phyloP scores from a whole-genome alignment of 2,113 vertebrate genomes.

The Sakesphorus luctuosus region DNA sequence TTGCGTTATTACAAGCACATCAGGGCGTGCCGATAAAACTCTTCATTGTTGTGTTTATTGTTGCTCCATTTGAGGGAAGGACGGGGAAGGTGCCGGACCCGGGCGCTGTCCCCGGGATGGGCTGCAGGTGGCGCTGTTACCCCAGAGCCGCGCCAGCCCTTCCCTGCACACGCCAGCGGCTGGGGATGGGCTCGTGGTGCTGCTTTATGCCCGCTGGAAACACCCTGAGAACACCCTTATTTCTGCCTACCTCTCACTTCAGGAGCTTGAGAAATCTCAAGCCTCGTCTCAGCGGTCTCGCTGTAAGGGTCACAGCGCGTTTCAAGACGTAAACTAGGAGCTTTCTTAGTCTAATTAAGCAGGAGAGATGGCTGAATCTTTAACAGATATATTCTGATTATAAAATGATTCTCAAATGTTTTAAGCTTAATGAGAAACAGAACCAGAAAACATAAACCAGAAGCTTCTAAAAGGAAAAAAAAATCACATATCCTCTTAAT shows the following conservation, averaged over 20 bases:
- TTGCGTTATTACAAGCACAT: neutral
- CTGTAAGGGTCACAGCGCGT: neutral
- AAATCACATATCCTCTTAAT: neutral
- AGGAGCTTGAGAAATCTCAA: neutral
- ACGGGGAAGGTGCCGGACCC: neutral
- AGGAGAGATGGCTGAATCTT: neutral
- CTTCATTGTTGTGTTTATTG: rapidly evolving
- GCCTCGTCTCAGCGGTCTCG: neutral
- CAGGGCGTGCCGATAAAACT: neutral
- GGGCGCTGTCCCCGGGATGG: neutral
- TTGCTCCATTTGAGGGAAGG: neutral
- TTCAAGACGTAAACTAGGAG: neutral
- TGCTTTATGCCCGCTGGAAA: neutral
- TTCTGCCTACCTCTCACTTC: neutral
- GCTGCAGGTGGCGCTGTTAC: slow-evolving; percentile 35
- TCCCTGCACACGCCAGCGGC: neutral
- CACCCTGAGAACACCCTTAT: neutral
- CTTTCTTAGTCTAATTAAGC: neutral
- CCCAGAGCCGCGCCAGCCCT: neutral
- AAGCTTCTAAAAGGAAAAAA: neutral
- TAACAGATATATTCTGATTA: neutral
- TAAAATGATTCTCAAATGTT: neutral
- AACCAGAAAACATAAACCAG: neutral
- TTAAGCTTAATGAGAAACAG: neutral
- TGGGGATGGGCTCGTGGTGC: neutral